A percentile compares a stretch with the other conserved stretches of the same genome.
phyloP scores from a whole-genome alignment of 2,888 invertebrate species.

The Torymus tubicola region DNA sequence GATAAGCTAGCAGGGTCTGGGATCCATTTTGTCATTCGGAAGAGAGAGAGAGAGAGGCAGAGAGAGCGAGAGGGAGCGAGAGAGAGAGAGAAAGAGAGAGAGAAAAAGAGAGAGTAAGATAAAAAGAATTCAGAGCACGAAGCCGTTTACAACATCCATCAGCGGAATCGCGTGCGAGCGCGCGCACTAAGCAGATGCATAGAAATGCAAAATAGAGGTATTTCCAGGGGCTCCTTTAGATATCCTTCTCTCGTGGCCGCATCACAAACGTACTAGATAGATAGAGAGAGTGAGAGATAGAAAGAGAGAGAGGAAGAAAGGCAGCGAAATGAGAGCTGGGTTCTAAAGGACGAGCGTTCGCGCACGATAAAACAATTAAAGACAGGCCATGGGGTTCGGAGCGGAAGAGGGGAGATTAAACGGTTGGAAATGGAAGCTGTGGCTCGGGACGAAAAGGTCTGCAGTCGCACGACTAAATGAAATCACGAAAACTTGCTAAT shows the following conservation, averaged over 20 bases:
- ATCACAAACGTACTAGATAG: no score
- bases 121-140: slow-evolving; percentile 31
- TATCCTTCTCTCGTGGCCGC: not conserved
- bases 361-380: slow-evolving; percentile 35
- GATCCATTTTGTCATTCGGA: slow-evolving; percentile 14
- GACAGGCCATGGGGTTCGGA: not conserved
- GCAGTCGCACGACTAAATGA: slow-evolving; percentile 9
- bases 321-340: no score
- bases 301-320: no score
- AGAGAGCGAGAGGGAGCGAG: not conserved
- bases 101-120: not conserved
- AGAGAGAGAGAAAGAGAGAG: not conserved
- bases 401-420: no score
- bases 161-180: slow-evolving; percentile 14
- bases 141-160: slow-evolving; percentile 31
- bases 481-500: slow-evolving; percentile 34
- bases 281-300: no score
- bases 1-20: slow-evolving; percentile 44
- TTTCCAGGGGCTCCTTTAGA: slow-evolving; percentile 18
- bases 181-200: slow-evolving; percentile 47
- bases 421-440: no score
- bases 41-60: not conserved
- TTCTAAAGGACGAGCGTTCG: not conserved
- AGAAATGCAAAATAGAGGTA: slow-evolving; percentile 51
- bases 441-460: not conserved